Evolutionary conservation across 2,113 vertebrate species (phyloP).

Genomic region (Pterophyllum scalare): DNA sequence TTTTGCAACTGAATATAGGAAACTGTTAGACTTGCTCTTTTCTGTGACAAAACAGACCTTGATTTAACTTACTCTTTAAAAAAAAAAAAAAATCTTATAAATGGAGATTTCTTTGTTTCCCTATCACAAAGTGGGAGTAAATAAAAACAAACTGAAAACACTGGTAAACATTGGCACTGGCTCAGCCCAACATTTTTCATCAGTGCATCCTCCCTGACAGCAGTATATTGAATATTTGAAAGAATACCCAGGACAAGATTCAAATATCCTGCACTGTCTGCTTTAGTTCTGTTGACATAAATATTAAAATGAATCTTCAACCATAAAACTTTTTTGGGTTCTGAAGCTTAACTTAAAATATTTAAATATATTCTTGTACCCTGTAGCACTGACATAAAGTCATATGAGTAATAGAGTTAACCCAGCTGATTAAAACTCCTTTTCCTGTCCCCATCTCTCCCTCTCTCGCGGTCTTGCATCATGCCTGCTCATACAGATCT

Average conservation of each 20-base stretch:
- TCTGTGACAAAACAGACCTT: background rate
- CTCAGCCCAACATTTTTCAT: no score
- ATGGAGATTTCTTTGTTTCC: background rate
- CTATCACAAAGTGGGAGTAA: background rate
- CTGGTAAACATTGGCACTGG: background rate
- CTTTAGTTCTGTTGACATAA: background rate
- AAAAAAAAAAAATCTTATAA: background rate
- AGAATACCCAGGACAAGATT: no score
- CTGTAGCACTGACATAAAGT: conserved; percentile 35
- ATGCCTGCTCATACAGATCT: conserved; percentile 54
- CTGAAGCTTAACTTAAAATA: conserved; percentile 23
- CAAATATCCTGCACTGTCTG: background rate
- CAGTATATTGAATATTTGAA: no score
- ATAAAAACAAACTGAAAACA: background rate
- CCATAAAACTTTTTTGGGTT: background rate
- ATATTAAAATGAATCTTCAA: background rate
- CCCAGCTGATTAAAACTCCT: conserved; percentile 54
- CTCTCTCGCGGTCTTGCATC: conserved; percentile 54
- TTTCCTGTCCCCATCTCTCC: conserved; percentile 29
- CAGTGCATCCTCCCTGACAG: no score
- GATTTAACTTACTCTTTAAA: background rate
- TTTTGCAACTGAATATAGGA: background rate
- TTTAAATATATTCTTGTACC: conserved; percentile 2
- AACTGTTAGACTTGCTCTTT: background rate
- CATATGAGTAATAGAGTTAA: conserved; percentile 55